phyloP scores from a whole-genome alignment of 2,113 vertebrate genomes.

The Sorex fumeus region DNA sequence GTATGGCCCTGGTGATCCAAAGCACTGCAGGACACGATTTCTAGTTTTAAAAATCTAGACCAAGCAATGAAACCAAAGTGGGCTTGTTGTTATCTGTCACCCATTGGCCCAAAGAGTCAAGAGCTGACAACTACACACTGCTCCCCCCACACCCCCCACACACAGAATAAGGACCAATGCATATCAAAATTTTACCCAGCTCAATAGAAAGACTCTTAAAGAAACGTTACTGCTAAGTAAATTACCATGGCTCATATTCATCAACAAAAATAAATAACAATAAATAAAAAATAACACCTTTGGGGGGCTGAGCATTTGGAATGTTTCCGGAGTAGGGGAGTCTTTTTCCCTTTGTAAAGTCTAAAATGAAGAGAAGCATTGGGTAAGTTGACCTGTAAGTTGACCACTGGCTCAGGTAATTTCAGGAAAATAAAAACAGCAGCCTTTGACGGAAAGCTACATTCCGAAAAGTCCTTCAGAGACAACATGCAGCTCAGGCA shows the following conservation, averaged over 20 bases:
- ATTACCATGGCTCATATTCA: conserved; percentile 77
- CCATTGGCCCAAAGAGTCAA: conserved; percentile 14
- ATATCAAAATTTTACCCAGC: conserved; percentile 25
- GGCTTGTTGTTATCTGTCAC: conserved; percentile 19
- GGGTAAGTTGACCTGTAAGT: conserved; percentile 91
- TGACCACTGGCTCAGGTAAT: conserved; percentile 80
- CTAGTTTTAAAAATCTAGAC: not conserved
- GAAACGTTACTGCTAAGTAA: conserved; percentile 70
- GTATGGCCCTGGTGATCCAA: too few species aligned
- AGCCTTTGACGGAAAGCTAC: conserved; percentile 85
- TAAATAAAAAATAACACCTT: conserved; percentile 96
- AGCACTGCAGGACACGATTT: too few species aligned
- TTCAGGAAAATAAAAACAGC: conserved; percentile 81
- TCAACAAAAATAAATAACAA: conserved; percentile 86
- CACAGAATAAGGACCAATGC: not conserved
- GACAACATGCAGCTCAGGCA: conserved; percentile 92
- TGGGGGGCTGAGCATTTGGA: conserved; percentile 99
- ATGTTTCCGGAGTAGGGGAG: conserved; percentile 99
- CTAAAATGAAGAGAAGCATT: conserved; percentile 99
- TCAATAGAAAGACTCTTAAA: conserved; percentile 72
- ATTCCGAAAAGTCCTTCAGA: conserved; percentile 81
- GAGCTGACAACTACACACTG: not conserved
- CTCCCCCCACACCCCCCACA: not conserved
- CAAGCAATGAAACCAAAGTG: conserved; percentile 4
- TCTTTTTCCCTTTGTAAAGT: conserved; percentile 99